Evolutionary conservation across 2,888 invertebrate species (phyloP).

Genomic region (Drosophila mercatorum): DNA sequence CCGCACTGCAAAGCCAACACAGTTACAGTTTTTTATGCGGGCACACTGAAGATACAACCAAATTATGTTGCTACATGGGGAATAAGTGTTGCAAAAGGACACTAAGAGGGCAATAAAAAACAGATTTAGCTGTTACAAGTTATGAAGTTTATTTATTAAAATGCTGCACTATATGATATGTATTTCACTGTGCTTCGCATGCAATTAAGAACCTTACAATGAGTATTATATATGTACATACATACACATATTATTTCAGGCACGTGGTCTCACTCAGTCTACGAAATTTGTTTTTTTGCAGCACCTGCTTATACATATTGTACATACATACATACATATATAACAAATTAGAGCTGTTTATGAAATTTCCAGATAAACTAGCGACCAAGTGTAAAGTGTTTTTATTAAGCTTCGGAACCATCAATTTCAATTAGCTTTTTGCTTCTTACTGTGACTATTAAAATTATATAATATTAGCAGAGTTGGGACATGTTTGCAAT

Average conservation of each 20-base stretch:
- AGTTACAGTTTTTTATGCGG: conserved; percentile 11
- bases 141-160: conserved; percentile 36
- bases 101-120: conserved; percentile 39
- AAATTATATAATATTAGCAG: conserved; percentile 30
- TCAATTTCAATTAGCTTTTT: background rate
- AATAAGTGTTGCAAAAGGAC: conserved; percentile 20
- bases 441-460: conserved; percentile 7
- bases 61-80: conserved; percentile 1
- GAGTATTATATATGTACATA: background rate
- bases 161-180: background rate
- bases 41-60: conserved; percentile 24
- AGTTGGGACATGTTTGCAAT: conserved; percentile 20
- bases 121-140: conserved; percentile 19
- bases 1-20: background rate
- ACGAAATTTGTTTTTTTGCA: conserved; percentile 9
- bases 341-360: background rate
- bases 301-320: background rate
- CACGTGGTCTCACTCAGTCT: conserved; percentile 8
- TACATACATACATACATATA: background rate
- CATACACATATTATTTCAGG: background rate
- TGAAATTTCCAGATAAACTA: background rate
- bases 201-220: conserved; percentile 1
- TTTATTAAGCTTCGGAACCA: background rate
- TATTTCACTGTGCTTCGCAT: background rate
- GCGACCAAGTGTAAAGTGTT: background rate